Conservation (phyloP, 2,113 vertebrate genomes). For the Zootoca vivipara region DNA sequence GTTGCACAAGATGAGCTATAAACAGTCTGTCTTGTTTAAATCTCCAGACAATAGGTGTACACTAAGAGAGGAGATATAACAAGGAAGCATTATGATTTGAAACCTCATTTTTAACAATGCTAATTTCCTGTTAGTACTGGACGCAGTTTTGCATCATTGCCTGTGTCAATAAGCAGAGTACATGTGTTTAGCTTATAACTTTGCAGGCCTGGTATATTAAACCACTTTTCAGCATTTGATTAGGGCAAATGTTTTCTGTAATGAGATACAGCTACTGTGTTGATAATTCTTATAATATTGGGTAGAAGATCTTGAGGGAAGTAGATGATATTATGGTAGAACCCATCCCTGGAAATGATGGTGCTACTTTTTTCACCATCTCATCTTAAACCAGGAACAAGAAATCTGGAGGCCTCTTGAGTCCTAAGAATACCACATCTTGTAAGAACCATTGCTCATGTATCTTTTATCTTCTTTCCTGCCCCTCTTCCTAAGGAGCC, state of each 20-base stretch:
- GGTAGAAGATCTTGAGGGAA: background rate
- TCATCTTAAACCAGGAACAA: background rate
- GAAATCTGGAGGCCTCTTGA: background rate
- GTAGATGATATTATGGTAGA: background rate
- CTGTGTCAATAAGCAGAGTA: background rate
- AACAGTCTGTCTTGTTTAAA: background rate
- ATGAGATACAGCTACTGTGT: background rate
- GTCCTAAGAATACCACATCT: background rate
- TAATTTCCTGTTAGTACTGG: too few species aligned
- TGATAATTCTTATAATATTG: background rate
- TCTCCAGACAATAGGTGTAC: background rate
- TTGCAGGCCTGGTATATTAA: background rate
- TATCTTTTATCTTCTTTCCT: slow-evolving; percentile 17
- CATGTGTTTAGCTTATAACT: background rate
- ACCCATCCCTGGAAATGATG: background rate
- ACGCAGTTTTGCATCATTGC: background rate
- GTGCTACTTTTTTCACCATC: background rate
- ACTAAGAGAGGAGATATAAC: background rate
- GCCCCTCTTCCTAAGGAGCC: slow-evolving; percentile 40
- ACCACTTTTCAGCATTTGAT: background rate
- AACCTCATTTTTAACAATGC: background rate
- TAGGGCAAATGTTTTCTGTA: background rate
- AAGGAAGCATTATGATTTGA: background rate
- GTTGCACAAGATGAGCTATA: background rate
- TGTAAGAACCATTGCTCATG: rapidly evolving